Evolutionary conservation across 2,888 invertebrate genomes (phyloP).

Genomic region (Trachelus iudaicus): DNA sequence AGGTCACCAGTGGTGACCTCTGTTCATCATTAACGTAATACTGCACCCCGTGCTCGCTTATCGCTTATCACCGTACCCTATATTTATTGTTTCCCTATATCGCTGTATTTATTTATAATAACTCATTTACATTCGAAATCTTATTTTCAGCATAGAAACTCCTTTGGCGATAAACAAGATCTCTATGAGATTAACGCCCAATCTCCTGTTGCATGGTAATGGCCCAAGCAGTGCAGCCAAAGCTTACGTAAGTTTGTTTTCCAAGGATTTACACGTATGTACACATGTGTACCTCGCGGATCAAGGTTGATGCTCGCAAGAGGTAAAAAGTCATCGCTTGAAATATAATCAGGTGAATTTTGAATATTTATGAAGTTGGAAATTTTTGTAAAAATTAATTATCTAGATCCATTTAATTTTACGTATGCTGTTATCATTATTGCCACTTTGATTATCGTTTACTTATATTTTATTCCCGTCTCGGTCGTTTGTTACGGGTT

Average conservation of each 20-base stretch:
- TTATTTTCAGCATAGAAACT: background rate
- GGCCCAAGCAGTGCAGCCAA: background rate
- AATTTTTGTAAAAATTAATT: too few species aligned
- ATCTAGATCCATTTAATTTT: too few species aligned
- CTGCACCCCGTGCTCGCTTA: conserved; percentile 5
- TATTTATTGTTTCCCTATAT: too few species aligned
- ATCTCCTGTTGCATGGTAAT: background rate
- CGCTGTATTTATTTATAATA: background rate
- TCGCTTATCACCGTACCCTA: background rate
- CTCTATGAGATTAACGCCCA: background rate
- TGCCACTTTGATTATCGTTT: background rate
- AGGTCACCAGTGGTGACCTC: conserved; percentile 27
- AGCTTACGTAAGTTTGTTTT: background rate
- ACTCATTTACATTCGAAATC: background rate
- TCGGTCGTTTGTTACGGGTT: too few species aligned
- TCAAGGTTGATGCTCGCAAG: background rate
- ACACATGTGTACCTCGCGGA: background rate
- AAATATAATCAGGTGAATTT: background rate
- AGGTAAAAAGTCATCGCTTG: background rate
- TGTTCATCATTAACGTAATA: conserved; percentile 38
- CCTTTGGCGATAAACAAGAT: background rate
- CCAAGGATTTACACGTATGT: background rate
- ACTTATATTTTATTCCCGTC: too few species aligned
- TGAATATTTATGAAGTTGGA: too few species aligned
- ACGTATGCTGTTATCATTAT: too few species aligned